phyloP scores from a whole-genome alignment of 2,113 vertebrate genomes.

The Scomber colias region DNA sequence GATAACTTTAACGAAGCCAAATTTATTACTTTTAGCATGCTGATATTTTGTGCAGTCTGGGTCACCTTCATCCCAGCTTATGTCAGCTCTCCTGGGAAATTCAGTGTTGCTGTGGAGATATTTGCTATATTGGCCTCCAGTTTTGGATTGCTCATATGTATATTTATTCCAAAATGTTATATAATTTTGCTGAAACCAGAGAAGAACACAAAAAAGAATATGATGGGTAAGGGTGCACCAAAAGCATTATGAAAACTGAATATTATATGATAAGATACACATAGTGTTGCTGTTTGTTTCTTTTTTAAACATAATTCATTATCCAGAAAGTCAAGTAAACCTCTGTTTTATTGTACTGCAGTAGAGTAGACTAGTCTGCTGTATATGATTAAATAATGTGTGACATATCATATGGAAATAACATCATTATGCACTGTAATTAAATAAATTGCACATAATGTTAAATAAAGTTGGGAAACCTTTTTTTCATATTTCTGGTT shows the following conservation, averaged over 20 bases:
- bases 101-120: conserved; percentile 84
- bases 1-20: conserved; percentile 87
- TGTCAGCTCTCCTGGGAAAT: conserved; percentile 85
- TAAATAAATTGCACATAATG: too few species aligned
- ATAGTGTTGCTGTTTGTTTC: too few species aligned
- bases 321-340: too few species aligned
- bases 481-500: neutral
- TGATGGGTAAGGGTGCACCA: conserved; percentile 62
- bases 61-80: conserved; percentile 85
- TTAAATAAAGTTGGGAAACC: neutral
- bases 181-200: conserved; percentile 81
- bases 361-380: too few species aligned
- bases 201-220: conserved; percentile 78
- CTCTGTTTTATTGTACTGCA: too few species aligned
- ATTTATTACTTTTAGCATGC: conserved; percentile 86
- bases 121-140: conserved; percentile 86
- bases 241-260: conserved; percentile 6
- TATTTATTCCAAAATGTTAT: conserved; percentile 84
- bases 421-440: neutral
- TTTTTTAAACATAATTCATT: too few species aligned
- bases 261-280: too few species aligned
- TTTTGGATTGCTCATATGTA: conserved; percentile 81
- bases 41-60: conserved; percentile 86
- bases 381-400: neutral
- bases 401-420: neutral